Conservation (phyloP, 2,888 invertebrate species). For the Tanytarsus gracilentus region DNA sequence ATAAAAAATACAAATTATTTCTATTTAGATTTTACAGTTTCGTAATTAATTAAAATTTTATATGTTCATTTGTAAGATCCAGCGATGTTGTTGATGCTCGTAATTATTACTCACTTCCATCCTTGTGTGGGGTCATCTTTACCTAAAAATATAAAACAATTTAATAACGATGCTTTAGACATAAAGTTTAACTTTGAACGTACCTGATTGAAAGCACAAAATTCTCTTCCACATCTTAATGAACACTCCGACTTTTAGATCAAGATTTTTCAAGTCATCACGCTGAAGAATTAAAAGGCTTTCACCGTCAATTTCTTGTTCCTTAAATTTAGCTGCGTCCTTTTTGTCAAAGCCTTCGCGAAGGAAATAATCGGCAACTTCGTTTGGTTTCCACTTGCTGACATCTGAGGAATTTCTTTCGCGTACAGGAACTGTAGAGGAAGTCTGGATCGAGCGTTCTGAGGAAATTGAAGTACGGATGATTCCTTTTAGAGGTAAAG, state of each 20-base stretch:
- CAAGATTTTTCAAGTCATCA: conserved; percentile 71
- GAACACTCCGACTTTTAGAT: conserved; percentile 79
- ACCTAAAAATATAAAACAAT: too few species aligned
- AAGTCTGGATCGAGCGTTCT: too few species aligned
- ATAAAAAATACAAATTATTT: too few species aligned
- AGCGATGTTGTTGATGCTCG: too few species aligned
- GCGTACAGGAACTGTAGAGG: not conserved
- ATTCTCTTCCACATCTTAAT: conserved; percentile 75
- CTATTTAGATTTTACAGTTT: too few species aligned
- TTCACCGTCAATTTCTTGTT: conserved; percentile 88
- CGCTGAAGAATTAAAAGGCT: conserved; percentile 75
- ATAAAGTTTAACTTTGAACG: too few species aligned
- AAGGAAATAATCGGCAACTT: conserved; percentile 70
- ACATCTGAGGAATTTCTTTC: conserved; percentile 58
- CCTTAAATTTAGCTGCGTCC: conserved; percentile 70
- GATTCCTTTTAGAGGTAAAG: not conserved
- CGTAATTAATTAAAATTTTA: too few species aligned
- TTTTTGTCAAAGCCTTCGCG: conserved; percentile 36
- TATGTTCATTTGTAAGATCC: too few species aligned
- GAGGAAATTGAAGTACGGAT: too few species aligned
- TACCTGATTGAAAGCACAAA: conserved; percentile 71
- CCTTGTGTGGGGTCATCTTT: conserved; percentile 49
- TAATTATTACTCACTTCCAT: conserved; percentile 4
- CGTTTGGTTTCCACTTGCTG: conserved; percentile 69
- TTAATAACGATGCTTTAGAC: too few species aligned